A percentile compares a stretch with the other conserved stretches of the same genome.
Conservation (phyloP, 2,797 vertebrate species). For the Denticeps clupeoides region DNA sequence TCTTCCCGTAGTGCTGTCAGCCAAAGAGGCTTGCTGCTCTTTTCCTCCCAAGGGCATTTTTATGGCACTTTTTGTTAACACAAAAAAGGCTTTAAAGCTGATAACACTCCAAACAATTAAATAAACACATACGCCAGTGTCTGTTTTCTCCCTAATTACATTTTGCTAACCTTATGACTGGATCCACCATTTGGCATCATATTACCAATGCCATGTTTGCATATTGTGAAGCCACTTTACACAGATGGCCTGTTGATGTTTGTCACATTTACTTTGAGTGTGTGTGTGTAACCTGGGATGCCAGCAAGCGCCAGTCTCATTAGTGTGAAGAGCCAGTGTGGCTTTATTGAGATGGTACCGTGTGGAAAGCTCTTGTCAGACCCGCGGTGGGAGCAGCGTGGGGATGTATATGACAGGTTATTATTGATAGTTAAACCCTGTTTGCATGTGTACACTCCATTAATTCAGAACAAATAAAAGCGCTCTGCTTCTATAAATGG, state of each 20-base stretch:
- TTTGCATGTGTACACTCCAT: conserved; percentile 41
- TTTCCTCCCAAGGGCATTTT: neutral
- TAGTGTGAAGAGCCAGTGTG: neutral
- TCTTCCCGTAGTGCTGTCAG: neutral
- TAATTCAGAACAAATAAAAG: conserved; percentile 33
- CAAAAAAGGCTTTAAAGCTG: too few relatives aligned
- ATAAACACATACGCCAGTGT: too few relatives aligned
- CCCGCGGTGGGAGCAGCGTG: neutral
- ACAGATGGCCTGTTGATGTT: too few relatives aligned
- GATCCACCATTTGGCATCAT: too few relatives aligned
- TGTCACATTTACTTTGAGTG: too few relatives aligned
- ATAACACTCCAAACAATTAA: too few relatives aligned
- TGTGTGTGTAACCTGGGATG: neutral
- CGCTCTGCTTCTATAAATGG: conserved; percentile 25
- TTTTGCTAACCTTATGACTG: too few relatives aligned
- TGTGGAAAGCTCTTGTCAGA: conserved; percentile 5
- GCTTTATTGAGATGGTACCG: conserved; percentile 13
- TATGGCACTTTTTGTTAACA: too few relatives aligned
- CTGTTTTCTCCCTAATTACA: too few relatives aligned
- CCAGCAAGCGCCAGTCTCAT: neutral
- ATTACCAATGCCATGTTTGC: too few relatives aligned
- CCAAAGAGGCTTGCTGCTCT: neutral
- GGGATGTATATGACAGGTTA: conserved; percentile 30
- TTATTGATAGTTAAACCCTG: conserved; percentile 35
- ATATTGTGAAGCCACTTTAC: too few relatives aligned